These are phyloP conservation scores for Andricus grossulariae DNA, from an alignment of 1,140 invertebrate genomes.

Conservation along the genomic window DNA sequence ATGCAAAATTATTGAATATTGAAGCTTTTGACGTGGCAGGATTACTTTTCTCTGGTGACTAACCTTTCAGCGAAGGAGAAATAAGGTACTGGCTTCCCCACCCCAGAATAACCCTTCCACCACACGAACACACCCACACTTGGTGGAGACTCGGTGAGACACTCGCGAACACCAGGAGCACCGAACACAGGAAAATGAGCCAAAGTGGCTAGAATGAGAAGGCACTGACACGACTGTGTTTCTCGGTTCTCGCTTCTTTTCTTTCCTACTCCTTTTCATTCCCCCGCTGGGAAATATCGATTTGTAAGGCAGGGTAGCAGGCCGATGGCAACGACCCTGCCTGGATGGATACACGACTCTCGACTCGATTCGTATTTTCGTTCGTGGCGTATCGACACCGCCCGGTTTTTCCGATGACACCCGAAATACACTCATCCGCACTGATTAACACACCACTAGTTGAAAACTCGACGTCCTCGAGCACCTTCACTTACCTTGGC, in stretches of 20 bases:
- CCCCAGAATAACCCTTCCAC: slow-evolving; percentile 15
- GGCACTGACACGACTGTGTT: slow-evolving; percentile 36
- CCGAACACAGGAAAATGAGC: neutral
- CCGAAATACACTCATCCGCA: slow-evolving; percentile 34
- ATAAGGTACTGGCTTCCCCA: slow-evolving; percentile 35
- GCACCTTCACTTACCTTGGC: slow-evolving; percentile 60
- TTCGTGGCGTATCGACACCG: slow-evolving; percentile 60
- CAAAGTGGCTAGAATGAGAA: neutral
- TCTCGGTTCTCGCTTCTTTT: no score
- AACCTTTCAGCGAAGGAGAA: slow-evolving; percentile 40
- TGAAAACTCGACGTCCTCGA: slow-evolving; percentile 33
- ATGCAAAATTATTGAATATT: neutral
- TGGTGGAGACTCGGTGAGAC: neutral
- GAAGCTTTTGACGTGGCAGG: neutral
- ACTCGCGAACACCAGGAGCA: slow-evolving; percentile 37
- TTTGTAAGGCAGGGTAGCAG: slow-evolving; percentile 65
- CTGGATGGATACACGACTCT: slow-evolving; percentile 40
- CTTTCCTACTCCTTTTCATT: slow-evolving; percentile 28
- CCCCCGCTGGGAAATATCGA: slow-evolving; percentile 65
- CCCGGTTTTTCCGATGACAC: slow-evolving; percentile 57
- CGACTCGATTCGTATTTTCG: slow-evolving; percentile 50
- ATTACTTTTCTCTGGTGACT: slow-evolving; percentile 14
- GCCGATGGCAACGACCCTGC: slow-evolving; percentile 71
- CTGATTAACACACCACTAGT: slow-evolving; percentile 32
- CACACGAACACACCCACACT: slow-evolving; percentile 32